A percentile compares a stretch with the other conserved stretches of the same genome.
Evolutionary conservation across 1,140 invertebrate species (phyloP).

Genomic region (Papilio aristodemus): DNA sequence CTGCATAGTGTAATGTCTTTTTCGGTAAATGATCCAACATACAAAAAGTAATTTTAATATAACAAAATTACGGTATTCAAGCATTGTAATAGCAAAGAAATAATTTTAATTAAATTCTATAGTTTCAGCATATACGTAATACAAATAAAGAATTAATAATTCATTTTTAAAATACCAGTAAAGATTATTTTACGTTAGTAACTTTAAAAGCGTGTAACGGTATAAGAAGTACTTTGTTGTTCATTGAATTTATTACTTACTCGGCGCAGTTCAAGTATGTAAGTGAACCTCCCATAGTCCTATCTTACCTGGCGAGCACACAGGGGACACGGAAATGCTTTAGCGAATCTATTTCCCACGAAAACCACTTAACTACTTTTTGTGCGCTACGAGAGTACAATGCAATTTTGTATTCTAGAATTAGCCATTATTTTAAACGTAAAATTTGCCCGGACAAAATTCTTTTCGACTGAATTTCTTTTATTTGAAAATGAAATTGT

Average conservation of each 20-base stretch:
- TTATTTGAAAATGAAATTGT: neutral
- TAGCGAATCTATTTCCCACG: constrained; percentile 67
- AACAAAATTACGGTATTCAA: too few relatives aligned
- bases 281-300: constrained; percentile 30
- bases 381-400: constrained; percentile 47
- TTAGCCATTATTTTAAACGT: constrained; percentile 40
- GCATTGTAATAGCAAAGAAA: too few relatives aligned
- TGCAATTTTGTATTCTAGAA: constrained; percentile 51
- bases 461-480: constrained; percentile 18
- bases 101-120: too few relatives aligned
- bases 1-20: too few relatives aligned
- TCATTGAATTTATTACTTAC: constrained; percentile 22
- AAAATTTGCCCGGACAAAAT: constrained; percentile 24
- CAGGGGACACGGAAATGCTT: constrained; percentile 69
- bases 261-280: neutral
- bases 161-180: too few relatives aligned
- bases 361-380: constrained; percentile 64
- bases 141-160: too few relatives aligned
- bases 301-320: constrained; percentile 37
- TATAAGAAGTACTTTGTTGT: neutral
- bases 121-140: too few relatives aligned
- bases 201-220: neutral
- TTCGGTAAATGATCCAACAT: too few relatives aligned
- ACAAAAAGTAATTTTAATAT: too few relatives aligned
- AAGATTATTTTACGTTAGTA: neutral